Evolutionary conservation across 2,888 invertebrate genomes (phyloP), one percentile per base, ranked within the genome.

Genomic region (Poecilobothrus nobilitatus): DNA sequence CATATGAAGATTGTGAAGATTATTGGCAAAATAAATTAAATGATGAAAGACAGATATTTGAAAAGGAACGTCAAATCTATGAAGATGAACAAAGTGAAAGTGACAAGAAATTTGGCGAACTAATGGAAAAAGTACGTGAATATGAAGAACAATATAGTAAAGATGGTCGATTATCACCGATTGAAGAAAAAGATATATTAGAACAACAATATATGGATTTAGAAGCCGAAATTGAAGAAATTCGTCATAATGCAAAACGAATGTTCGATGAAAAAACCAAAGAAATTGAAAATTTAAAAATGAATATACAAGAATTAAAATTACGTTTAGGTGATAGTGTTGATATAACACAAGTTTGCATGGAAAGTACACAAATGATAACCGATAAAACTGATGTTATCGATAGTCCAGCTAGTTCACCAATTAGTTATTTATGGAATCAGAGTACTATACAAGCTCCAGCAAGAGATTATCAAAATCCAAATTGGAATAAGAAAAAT

Each of bases 1-100:
- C 93, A 77, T 92, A 91, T 78, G 93, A 93, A 75, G 88, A 88
- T 71, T 91, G 92, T 79, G 94, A 94, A 79, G 93, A 93, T 78
- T 94, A 94, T 82, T 94, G 94, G 94, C 85, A 88, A 66, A 83
- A 83, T 44, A 93, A 93, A 80, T 82, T 94, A 69, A 88, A 89
- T 66, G 91, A 91, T 71, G 94, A 94, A 80, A 85, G 93, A 37
- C 87, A 86, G 72, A 81, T 89, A 69, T 89, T 88, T 77, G 81
- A 81, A 33, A 88, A 88, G 72, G 92, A 92, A 77, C 90, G 91
- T 76, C 87, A 86, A 75, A 79, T 81, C 68, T 81, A 81, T 69
- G 90, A 89, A 75, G 88, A 88, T 71, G 92, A 92, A 76, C 91
- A 91, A 80, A 86, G 86, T 73, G 86, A 89, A 66, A 89, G 87